Evolutionary conservation across 2,113 vertebrate genomes (phyloP).

Genomic region (Dermatemys mawii): DNA sequence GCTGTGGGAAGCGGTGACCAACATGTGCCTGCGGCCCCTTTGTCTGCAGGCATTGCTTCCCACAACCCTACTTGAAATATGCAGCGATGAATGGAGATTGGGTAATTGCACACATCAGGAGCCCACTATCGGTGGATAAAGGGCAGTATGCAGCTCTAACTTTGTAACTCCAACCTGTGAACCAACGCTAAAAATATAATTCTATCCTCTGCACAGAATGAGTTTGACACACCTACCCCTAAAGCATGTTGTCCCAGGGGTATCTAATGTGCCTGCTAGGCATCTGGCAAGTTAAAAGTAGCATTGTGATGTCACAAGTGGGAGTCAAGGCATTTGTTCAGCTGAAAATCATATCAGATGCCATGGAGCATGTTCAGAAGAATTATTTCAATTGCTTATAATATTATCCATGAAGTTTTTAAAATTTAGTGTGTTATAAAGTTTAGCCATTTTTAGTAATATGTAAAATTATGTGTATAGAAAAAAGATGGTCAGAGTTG

Average conservation of each 20-base stretch:
- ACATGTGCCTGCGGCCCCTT: too few relatives aligned
- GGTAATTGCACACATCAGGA: neutral
- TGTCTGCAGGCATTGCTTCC: too few relatives aligned
- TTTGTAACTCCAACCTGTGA: neutral
- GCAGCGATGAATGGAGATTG: neutral
- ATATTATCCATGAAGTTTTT: neutral
- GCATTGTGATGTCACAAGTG: neutral
- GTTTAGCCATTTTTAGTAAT: neutral
- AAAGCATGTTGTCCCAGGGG: neutral
- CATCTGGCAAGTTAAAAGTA: neutral
- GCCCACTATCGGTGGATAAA: neutral
- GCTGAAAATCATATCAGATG: neutral
- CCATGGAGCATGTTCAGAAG: neutral
- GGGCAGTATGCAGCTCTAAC: neutral
- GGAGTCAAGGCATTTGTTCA: neutral
- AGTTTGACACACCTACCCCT: neutral
- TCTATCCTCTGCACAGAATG: neutral
- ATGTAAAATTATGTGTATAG: neutral
- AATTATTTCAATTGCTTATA: neutral
- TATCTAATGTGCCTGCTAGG: neutral
- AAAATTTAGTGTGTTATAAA: neutral
- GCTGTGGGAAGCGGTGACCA: too few relatives aligned
- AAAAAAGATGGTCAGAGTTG: neutral
- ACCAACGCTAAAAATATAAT: neutral
- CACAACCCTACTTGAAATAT: neutral